Evolutionary conservation across 2,888 invertebrate species (phyloP), one percentile per base, ranked within the genome.

Genomic region (Syrphus vitripennis): DNA sequence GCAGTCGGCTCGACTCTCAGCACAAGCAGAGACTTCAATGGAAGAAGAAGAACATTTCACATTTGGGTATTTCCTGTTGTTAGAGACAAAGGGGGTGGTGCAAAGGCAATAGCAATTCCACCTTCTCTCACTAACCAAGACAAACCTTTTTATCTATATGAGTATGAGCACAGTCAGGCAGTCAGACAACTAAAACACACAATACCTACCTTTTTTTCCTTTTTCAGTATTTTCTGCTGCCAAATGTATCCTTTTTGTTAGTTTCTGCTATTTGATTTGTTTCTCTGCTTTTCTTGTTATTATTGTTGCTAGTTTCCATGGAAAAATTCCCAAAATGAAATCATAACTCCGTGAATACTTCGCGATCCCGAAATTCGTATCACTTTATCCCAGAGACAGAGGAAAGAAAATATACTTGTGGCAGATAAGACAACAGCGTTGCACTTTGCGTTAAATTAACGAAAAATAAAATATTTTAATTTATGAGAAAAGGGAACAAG

Each of bases 41-140:
- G 21, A 37, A 37, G 34, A 61, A 40, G n/a, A 71, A 21, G 34
- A 77, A 82, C 57, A 71, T 71, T 83, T 83, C 40, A 82, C 77
- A 72, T 82, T 83, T 78, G 34, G 79, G 48, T 55, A 79, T 75
- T 80, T 70, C 83, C 80, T 79, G 61, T 83, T 71, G 70, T 75
- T 70, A 75, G 69, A 63, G 29, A 45, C 42, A 63, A 69, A 78
- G 83, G 45, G 69, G 69, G 50, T 55, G 74, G 70, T 42, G 50
- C 37, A 63, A n/a, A 42, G n/a, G 63, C 63, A 63, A 50, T 19
- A 31, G 67, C 29, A 50, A 59, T 63, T 48, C 53, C 26, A 61
- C 53, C 76, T 63, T 63, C 55, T 24, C 69, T 65, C 31, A 69
- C 31, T 45, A 31, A 53, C 45, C 14, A 24, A 61, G 29, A 12